A percentile compares a stretch with the other conserved stretches of the same genome.
These are phyloP conservation scores for Aleadryas rufinucha DNA, from an alignment of 2,113 vertebrate species.

Conservation along the genomic window DNA sequence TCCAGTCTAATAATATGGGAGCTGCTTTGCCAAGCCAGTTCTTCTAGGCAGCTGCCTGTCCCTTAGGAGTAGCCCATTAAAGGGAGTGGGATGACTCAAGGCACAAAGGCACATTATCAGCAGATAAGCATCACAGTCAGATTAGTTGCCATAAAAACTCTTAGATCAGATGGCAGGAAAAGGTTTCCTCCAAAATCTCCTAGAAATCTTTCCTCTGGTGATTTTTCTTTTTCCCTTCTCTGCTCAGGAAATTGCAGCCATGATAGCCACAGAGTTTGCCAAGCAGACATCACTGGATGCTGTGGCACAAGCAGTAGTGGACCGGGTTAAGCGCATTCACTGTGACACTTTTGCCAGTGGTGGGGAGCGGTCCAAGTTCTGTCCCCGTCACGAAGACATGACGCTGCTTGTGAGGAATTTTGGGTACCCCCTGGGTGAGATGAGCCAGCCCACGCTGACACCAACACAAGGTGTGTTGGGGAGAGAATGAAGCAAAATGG, in stretches of 20 bases:
- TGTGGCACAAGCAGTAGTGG: constrained; percentile 93
- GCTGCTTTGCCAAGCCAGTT: neutral
- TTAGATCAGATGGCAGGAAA: neutral
- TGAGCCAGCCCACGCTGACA: constrained; percentile 79
- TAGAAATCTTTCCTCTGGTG: neutral
- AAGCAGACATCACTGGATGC: constrained; percentile 89
- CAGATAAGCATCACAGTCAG: neutral
- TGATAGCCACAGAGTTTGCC: constrained; percentile 95
- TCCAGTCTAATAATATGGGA: neutral
- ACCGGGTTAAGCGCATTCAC: constrained; percentile 90
- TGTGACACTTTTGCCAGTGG: constrained; percentile 90
- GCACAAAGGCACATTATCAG: neutral
- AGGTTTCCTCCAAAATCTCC: neutral
- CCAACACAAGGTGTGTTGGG: constrained; percentile 83
- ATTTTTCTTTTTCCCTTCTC: neutral
- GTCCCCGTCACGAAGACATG: constrained; percentile 94
- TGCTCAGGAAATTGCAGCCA: constrained; percentile 91
- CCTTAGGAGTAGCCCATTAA: neutral
- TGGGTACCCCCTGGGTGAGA: constrained; percentile 83
- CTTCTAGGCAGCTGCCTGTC: neutral
- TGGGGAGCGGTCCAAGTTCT: constrained; percentile 84
- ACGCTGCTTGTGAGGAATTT: constrained; percentile 93
- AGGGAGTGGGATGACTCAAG: neutral
- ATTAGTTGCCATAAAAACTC: neutral
- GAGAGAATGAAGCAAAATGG: neutral